phyloP scores from a whole-genome alignment of 2,797 vertebrate species.

The Alcedo quadribrachys region DNA sequence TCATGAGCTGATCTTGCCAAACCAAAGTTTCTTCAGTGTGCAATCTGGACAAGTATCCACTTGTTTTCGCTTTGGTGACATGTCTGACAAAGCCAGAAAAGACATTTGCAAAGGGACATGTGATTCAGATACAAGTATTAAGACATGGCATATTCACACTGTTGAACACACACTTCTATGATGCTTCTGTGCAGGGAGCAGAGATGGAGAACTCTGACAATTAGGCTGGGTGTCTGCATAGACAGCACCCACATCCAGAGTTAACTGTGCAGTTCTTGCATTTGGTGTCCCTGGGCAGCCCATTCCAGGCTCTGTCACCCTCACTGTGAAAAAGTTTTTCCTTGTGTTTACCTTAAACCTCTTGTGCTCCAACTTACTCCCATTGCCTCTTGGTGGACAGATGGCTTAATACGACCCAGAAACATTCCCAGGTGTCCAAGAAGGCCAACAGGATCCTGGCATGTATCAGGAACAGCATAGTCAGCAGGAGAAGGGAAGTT shows the following conservation, averaged over 20 bases:
- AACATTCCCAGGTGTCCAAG: too few species aligned
- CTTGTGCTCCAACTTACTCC: too few species aligned
- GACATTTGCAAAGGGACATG: not conserved
- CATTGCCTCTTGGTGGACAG: too few species aligned
- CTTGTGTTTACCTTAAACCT: too few species aligned
- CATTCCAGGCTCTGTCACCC: too few species aligned
- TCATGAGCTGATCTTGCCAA: not conserved
- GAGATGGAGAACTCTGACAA: not conserved
- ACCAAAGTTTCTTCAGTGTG: not conserved
- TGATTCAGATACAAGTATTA: not conserved
- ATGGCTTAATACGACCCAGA: too few species aligned
- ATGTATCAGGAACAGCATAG: too few species aligned
- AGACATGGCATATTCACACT: fast-evolving
- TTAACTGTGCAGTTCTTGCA: fast-evolving
- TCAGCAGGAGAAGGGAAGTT: too few species aligned
- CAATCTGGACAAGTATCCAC: fast-evolving
- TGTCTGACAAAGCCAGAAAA: not conserved
- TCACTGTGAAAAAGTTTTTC: too few species aligned
- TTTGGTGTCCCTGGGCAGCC: not conserved
- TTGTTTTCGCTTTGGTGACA: not conserved
- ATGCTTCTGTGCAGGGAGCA: not conserved
- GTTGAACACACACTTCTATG: not conserved
- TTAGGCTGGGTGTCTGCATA: not conserved
- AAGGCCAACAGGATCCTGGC: too few species aligned
- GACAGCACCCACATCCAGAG: not conserved